Percentiles rank a stretch among this genome's conserved stretches.
These are phyloP conservation scores for Lycodopsis pacificus DNA, from an alignment of 2,797 vertebrate genomes.

Conservation along the genomic window DNA sequence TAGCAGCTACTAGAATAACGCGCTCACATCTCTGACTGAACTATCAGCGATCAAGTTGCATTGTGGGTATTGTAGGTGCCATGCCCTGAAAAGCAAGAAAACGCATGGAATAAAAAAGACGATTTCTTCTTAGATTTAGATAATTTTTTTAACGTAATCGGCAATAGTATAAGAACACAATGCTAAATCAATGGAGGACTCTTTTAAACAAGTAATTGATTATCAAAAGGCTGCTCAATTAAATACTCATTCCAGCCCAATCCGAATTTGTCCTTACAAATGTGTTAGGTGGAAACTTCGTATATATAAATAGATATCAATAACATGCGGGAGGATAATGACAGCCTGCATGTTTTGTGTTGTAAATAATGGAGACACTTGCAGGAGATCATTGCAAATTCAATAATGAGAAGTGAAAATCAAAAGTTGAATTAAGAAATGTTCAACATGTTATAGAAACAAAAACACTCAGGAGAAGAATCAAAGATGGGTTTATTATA, in stretches of 20 bases:
- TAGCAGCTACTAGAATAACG: not conserved
- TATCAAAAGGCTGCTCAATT: not conserved
- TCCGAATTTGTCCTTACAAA: not conserved
- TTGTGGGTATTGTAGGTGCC: not conserved
- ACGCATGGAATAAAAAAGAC: too few species aligned
- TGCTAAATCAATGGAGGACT: not conserved
- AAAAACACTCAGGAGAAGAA: not conserved
- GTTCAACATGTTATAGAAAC: too few species aligned
- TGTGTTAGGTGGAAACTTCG: not conserved
- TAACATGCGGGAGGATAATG: too few species aligned
- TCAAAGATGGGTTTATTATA: slow-evolving; percentile 4
- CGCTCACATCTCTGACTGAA: not conserved
- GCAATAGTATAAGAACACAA: not conserved
- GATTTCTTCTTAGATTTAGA: too few species aligned
- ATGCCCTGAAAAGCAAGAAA: too few species aligned
- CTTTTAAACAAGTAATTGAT: not conserved
- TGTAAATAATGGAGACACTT: too few species aligned
- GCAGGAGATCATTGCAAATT: too few species aligned
- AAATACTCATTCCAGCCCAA: not conserved
- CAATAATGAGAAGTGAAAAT: too few species aligned
- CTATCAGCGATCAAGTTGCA: not conserved
- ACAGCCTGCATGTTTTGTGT: too few species aligned
- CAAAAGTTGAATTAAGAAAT: too few species aligned
- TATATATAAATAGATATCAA: too few species aligned
- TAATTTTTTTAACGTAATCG: not conserved